Evolutionary conservation across 1,140 invertebrate genomes (phyloP).

Genomic region (Orius laevigatus): DNA sequence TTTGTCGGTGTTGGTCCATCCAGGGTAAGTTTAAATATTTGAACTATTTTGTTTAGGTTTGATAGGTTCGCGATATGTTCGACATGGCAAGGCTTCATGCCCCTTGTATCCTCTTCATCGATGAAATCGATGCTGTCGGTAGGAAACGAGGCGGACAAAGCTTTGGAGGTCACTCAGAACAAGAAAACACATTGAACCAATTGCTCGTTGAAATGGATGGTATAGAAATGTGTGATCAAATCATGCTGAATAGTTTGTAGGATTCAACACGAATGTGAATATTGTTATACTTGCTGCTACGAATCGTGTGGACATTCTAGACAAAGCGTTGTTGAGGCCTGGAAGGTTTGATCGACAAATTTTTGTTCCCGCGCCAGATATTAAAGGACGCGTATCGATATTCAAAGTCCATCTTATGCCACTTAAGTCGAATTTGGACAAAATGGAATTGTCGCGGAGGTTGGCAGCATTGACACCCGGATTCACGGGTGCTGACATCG

Average conservation of each 20-base stretch:
- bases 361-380: conserved; percentile 95
- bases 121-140: conserved; percentile 99
- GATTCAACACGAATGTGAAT: conserved; percentile 94
- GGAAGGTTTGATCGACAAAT: conserved; percentile 98
- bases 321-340: conserved; percentile 87
- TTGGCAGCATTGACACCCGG: conserved; percentile 92
- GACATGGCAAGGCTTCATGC: conserved; percentile 91
- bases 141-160: conserved; percentile 83
- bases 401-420: conserved; percentile 80
- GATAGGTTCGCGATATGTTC: conserved; percentile 84
- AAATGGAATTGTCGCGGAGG: conserved; percentile 74
- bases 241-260: conserved; percentile 27
- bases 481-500: conserved; percentile 93
- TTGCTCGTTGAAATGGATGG: conserved; percentile 99
- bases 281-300: conserved; percentile 97
- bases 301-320: conserved; percentile 93
- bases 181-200: conserved; percentile 99
- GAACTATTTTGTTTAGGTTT: not conserved
- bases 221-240: conserved; percentile 21
- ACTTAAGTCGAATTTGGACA: conserved; percentile 81
- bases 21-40: conserved; percentile 43
- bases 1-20: conserved; percentile 99
- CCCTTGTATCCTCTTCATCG: conserved; percentile 99
- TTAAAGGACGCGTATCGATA: conserved; percentile 85
- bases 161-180: conserved; percentile 94